These are phyloP conservation scores for Pavo muticus DNA, from an alignment of 2,113 vertebrate species.

Conservation along the genomic window DNA sequence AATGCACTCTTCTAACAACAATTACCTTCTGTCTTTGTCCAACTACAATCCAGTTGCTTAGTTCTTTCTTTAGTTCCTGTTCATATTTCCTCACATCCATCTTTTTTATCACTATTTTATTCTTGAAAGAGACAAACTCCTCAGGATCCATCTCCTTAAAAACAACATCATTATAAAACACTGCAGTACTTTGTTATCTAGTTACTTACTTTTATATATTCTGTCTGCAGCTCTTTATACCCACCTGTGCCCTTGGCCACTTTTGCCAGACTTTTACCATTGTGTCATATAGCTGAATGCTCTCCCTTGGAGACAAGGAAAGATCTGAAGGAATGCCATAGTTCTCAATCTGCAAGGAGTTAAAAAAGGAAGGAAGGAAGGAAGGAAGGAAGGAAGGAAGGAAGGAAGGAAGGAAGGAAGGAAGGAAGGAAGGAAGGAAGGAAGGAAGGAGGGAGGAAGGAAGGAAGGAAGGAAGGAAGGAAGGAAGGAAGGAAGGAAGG, in stretches of 20 bases:
- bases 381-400: too few relatives aligned
- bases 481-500: too few relatives aligned
- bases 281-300: constrained; percentile 74
- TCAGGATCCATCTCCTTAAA: constrained; percentile 77
- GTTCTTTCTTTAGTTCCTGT: constrained; percentile 73
- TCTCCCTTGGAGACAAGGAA: constrained; percentile 74
- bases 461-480: not conserved
- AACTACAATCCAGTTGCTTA: constrained; percentile 68
- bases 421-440: too few relatives aligned
- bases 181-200: not conserved
- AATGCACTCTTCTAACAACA: not conserved
- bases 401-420: too few relatives aligned
- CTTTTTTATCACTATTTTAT: constrained; percentile 80
- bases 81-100: constrained; percentile 72
- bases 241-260: constrained; percentile 73
- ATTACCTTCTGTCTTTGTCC: constrained; percentile 69
- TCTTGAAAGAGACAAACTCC: constrained; percentile 70
- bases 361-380: not conserved
- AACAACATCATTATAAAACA: not conserved
- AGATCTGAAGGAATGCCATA: constrained; percentile 78
- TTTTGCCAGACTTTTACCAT: constrained; percentile 67
- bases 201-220: not conserved
- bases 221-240: not conserved
- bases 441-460: too few relatives aligned
- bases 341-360: constrained; percentile 66